A percentile compares a stretch with the other conserved stretches of the same genome.
Conservation (phyloP, 2,113 vertebrate species). For the Rhombomys opimus region DNA sequence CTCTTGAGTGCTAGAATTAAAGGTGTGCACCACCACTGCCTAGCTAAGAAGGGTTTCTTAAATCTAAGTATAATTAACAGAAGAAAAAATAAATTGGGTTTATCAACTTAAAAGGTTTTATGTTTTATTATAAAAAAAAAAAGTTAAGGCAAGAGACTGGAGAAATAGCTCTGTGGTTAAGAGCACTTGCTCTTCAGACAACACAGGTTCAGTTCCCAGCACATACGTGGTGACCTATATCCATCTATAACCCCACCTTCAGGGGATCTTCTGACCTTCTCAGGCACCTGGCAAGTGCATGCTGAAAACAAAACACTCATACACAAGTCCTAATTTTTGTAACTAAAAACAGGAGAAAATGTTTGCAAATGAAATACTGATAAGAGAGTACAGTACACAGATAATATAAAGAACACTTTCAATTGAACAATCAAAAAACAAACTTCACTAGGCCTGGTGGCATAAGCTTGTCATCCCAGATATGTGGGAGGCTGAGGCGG, state of each 20-base stretch:
- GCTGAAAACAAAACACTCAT: neutral
- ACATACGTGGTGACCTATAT: neutral
- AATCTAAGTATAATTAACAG: neutral
- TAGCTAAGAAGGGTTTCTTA: neutral
- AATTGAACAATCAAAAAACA: neutral
- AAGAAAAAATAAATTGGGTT: neutral
- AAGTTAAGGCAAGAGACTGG: neutral
- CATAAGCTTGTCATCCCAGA: neutral
- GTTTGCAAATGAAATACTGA: neutral
- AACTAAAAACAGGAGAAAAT: neutral
- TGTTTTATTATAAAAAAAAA: neutral
- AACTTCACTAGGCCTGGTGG: neutral
- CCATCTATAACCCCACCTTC: neutral
- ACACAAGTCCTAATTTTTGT: neutral
- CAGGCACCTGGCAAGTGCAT: neutral
- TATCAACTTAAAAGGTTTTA: conserved; percentile 5
- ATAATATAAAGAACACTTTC: neutral
- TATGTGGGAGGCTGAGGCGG: neutral
- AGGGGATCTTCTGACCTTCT: neutral
- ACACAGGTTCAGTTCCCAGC: neutral
- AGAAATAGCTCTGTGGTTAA: neutral
- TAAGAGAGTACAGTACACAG: neutral
- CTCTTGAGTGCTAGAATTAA: neutral
- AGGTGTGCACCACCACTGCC: neutral
- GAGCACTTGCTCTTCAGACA: neutral